These are phyloP conservation scores for Aplochiton taeniatus DNA, from an alignment of 2,797 vertebrate genomes.

Conservation along the genomic window DNA sequence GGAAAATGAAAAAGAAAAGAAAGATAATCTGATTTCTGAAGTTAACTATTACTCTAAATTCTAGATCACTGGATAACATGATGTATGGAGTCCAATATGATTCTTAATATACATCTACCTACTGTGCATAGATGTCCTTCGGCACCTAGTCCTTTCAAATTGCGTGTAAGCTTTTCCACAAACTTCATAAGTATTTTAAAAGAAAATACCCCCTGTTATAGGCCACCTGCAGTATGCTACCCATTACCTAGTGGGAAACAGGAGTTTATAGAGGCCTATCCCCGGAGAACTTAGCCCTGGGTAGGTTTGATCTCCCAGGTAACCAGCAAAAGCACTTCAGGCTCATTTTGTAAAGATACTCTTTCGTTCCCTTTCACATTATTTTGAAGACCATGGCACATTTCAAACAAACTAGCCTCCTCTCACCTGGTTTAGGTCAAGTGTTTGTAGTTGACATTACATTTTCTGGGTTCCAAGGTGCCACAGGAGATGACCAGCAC, in stretches of 20 bases:
- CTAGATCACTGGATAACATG: background rate
- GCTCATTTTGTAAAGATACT: slow-evolving; percentile 32
- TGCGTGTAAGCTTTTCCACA: no score
- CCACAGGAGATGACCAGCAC: no score
- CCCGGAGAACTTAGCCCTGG: slow-evolving; percentile 25
- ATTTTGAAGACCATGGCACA: background rate
- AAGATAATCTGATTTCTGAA: no score
- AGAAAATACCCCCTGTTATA: slow-evolving; percentile 6
- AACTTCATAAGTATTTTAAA: slow-evolving; percentile 14
- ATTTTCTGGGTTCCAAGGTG: background rate
- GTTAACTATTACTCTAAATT: background rate
- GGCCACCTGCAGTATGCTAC: slow-evolving; percentile 43
- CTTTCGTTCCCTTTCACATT: slow-evolving; percentile 9
- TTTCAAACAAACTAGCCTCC: background rate
- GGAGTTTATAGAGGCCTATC: slow-evolving; percentile 49
- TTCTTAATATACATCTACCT: no score
- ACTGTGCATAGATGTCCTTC: no score
- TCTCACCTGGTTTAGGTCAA: background rate
- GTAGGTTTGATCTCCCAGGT: slow-evolving; percentile 36
- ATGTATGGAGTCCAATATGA: background rate
- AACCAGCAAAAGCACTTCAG: slow-evolving; percentile 35
- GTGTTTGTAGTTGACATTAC: background rate
- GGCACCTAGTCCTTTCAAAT: no score
- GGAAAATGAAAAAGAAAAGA: no score
- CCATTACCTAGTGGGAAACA: slow-evolving; percentile 46